phyloP scores from a whole-genome alignment of 2,797 vertebrate species.

The Cephalopachus bancanus region DNA sequence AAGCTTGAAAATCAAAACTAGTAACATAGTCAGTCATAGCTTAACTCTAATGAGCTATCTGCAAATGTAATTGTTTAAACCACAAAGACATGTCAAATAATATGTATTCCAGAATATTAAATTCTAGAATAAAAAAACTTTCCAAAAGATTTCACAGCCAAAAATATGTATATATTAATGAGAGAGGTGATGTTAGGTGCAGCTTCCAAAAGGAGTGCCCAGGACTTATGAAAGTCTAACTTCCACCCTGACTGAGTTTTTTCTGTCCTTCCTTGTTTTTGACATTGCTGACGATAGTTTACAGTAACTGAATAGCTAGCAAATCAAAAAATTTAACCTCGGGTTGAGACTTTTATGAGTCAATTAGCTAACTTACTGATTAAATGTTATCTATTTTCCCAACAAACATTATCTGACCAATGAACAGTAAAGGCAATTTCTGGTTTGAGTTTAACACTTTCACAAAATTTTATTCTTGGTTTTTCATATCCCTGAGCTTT shows the following conservation, averaged over 20 bases:
- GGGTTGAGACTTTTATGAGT: conserved; percentile 33
- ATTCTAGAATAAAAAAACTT: neutral
- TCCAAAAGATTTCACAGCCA: neutral
- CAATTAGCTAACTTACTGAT: conserved; percentile 50
- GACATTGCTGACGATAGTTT: neutral
- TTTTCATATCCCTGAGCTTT: conserved; percentile 45
- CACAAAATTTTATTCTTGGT: conserved; percentile 32
- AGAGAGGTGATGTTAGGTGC: neutral
- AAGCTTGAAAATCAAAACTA: conserved; percentile 35
- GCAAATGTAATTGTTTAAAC: conserved; percentile 38
- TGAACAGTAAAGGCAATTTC: conserved; percentile 36
- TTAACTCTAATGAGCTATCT: conserved; percentile 5
- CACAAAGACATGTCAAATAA: neutral
- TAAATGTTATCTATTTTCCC: conserved; percentile 46
- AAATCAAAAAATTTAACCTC: conserved; percentile 57
- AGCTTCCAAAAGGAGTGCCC: neutral
- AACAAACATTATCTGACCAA: conserved; percentile 13
- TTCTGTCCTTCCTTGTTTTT: neutral
- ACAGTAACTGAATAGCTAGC: neutral
- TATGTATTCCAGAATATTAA: conserved; percentile 39
- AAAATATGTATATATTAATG: neutral
- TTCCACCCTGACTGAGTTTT: neutral
- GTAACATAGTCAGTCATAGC: neutral
- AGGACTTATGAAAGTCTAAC: neutral
- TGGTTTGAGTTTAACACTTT: neutral